Evolutionary conservation across 2,888 invertebrate species (phyloP), one percentile per base, ranked within the genome.

Genomic region (Mongoloraphidia duomilia): DNA sequence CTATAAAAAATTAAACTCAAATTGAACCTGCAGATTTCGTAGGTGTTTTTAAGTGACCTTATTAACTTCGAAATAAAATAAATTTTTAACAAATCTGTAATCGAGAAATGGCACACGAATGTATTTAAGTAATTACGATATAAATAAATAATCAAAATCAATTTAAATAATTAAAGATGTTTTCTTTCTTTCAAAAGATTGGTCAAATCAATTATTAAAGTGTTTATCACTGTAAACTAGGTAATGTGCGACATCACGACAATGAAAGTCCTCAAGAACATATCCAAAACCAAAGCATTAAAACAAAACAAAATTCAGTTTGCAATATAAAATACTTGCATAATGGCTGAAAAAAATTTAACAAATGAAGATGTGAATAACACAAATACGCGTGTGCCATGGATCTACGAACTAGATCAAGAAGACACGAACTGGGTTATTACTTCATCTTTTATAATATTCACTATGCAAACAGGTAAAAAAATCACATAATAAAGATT

Each of bases 351-450:
- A 9, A 8, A 34, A 10, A 43, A 48, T 44, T 3, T 14, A 35
- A 13, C 38, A 49, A 46, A 17, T 41, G 43, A n/a, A 41, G 8
- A 37, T 45, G 12, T 34, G 65, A 10, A 68, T 65, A 49, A 65
- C 11, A 67, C 26, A 10, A 42, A 45, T 11, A 34, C 37, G 9
- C 17, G 33, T 10, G 13, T 72, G 51, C 73, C 79, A 0, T 79
- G 80, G 44, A 70, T 76, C 12, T 84, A 76, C 59, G 71, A 76
- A 59, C 76, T 85, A 35, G 79, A 76, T 52, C 75, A 76, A 8
- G 90, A 88, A 63, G 92, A 92, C 62, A 84, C 88, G 10, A 86
- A 85, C 58, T 92, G 91, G 91, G 85, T 92, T 45, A 72, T 92
- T 49, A 87, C 90, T 0, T 86, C 85, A 46, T 83, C 90, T 0